A percentile compares a stretch with the other conserved stretches of the same genome.
Conservation (phyloP, 2,888 invertebrate species). For the Hybos culiciformis region DNA sequence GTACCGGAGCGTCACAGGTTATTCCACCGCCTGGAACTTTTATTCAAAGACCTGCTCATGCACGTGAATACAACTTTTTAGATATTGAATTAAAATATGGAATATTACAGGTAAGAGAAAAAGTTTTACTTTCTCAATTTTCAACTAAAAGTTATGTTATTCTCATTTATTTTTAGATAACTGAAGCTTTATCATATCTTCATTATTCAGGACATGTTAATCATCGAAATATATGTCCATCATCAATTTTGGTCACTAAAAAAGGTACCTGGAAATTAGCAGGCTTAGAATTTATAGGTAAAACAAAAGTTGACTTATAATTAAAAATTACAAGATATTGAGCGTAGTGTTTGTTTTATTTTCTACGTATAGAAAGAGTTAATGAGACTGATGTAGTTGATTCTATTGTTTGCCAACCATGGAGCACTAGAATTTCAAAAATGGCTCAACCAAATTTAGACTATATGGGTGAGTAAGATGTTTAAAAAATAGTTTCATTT, state of each 20-base stretch:
- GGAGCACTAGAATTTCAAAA: constrained; percentile 83
- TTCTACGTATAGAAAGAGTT: constrained; percentile 46
- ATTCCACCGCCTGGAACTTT: constrained; percentile 26
- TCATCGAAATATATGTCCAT: constrained; percentile 90
- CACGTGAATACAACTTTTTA: constrained; percentile 73
- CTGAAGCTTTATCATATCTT: constrained; percentile 84
- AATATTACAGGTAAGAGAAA: constrained; percentile 62
- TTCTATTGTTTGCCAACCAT: constrained; percentile 65
- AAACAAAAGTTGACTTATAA: constrained; percentile 8
- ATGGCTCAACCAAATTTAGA: constrained; percentile 92
- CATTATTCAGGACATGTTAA: constrained; percentile 78
- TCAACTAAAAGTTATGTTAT: constrained; percentile 7
- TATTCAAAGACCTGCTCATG: constrained; percentile 45
- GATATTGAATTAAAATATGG: constrained; percentile 92
- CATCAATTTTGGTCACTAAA: constrained; percentile 81
- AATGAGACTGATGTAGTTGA: constrained; percentile 55
- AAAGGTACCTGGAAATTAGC: constrained; percentile 93
- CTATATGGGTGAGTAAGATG: constrained; percentile 54
- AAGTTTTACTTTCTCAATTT: constrained; percentile 1
- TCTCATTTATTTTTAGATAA: constrained; percentile 52
- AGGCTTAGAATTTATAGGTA: constrained; percentile 86
- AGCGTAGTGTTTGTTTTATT: background rate
- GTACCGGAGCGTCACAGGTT: constrained; percentile 36
- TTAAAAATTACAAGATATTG: background rate
- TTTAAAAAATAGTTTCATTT: background rate